phyloP scores from a whole-genome alignment of 2,113 vertebrate species.

The Lophius piscatorius region DNA sequence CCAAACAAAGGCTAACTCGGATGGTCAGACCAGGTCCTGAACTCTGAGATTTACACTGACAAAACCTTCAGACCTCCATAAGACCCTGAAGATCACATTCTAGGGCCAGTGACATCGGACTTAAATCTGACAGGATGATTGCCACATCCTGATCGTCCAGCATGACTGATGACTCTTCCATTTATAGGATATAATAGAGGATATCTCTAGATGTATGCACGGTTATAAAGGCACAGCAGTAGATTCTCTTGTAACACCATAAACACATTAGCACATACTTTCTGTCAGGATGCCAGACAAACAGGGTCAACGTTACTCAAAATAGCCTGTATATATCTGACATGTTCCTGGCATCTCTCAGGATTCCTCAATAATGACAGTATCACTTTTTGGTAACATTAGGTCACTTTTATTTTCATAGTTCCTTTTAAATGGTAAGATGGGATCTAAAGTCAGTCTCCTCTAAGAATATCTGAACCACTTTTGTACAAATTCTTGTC shows the following conservation, averaged over 20 bases:
- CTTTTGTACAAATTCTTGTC: conserved; percentile 45
- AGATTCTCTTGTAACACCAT: conserved; percentile 31
- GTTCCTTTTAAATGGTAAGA: conserved; percentile 50
- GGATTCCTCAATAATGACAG: conserved; percentile 72
- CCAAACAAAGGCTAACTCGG: conserved; percentile 77
- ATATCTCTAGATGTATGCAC: background rate
- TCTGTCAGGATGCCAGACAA: conserved; percentile 47
- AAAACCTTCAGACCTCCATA: conserved; percentile 26
- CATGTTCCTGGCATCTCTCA: conserved; percentile 71
- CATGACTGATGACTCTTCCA: conserved; percentile 5
- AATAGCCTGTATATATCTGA: conserved; percentile 70
- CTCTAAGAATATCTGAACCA: conserved; percentile 25
- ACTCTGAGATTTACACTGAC: conserved; percentile 66
- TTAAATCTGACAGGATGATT: conserved; percentile 19
- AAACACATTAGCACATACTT: conserved; percentile 64
- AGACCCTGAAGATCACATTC: conserved; percentile 37
- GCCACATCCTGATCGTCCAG: background rate
- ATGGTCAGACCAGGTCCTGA: conserved; percentile 71
- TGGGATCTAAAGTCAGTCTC: conserved; percentile 32
- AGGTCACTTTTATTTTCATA: conserved; percentile 40
- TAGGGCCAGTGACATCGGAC: conserved; percentile 6
- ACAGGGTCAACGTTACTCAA: conserved; percentile 57
- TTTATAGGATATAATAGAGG: background rate
- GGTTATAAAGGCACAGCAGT: conserved; percentile 21
- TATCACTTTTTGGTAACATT: conserved; percentile 59